Percentiles rank a stretch among this genome's conserved stretches.
Evolutionary conservation across 2,113 vertebrate species (phyloP).

Genomic region (Phoenicopterus ruber): DNA sequence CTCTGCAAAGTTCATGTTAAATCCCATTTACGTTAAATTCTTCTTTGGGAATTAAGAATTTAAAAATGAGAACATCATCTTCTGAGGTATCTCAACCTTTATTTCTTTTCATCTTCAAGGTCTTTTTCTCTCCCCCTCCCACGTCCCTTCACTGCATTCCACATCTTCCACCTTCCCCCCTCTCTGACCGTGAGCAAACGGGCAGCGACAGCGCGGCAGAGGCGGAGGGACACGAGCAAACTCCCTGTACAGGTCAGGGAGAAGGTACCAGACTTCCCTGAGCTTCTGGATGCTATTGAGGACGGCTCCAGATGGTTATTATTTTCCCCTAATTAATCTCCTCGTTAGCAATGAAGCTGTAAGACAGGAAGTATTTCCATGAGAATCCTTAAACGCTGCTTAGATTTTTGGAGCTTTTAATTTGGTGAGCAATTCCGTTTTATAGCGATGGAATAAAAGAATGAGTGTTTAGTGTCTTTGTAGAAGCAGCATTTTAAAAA

Average conservation of each 20-base stretch:
- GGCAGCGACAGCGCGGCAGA: accelerated
- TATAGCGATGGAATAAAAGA: neutral
- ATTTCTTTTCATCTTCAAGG: neutral
- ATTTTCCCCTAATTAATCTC: neutral
- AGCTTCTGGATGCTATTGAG: neutral
- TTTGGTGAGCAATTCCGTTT: neutral
- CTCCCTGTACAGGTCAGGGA: neutral
- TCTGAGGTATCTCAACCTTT: neutral
- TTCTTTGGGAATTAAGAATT: neutral
- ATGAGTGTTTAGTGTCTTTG: neutral
- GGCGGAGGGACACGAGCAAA: neutral
- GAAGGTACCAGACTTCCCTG: neutral
- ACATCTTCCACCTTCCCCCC: neutral
- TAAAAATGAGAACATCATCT: accelerated
- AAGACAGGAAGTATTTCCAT: neutral
- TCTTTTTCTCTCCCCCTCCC: neutral
- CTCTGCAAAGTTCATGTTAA: accelerated
- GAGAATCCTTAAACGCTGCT: neutral
- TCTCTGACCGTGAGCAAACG: neutral
- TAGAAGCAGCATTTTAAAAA: neutral
- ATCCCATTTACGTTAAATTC: neutral
- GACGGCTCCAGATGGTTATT: neutral
- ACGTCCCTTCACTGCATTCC: neutral
- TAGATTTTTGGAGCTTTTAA: neutral
- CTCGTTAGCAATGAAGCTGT: neutral